phyloP scores from a whole-genome alignment of 2,888 invertebrate species.

The Fragum sueziense region DNA sequence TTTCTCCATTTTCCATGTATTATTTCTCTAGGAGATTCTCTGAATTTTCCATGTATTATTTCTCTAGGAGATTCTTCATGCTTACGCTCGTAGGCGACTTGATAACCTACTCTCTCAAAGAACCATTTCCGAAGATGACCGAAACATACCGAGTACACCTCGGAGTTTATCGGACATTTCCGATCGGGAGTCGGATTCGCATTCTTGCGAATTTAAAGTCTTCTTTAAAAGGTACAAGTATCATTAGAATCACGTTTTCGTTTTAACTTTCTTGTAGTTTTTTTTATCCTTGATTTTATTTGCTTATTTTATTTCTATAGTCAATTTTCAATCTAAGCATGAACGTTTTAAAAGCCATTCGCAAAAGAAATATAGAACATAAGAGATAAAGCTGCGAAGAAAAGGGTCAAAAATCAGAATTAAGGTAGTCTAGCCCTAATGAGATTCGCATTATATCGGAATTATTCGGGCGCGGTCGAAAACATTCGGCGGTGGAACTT shows the following conservation, averaged over 20 bases:
- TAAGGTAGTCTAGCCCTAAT: too few relatives aligned
- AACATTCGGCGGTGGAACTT: too few relatives aligned
- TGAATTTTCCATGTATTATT: background rate
- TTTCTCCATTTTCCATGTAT: too few relatives aligned
- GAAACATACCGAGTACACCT: slow-evolving; percentile 3
- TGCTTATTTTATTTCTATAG: too few relatives aligned
- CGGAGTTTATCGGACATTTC: slow-evolving; percentile 15
- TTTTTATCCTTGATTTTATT: background rate
- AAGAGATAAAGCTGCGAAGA: too few relatives aligned
- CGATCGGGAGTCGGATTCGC: background rate
- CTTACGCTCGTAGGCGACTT: slow-evolving; percentile 29
- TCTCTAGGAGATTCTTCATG: slow-evolving; percentile 14
- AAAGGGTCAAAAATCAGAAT: too few relatives aligned
- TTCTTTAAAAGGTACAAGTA: slow-evolving; percentile 8
- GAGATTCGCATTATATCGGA: too few relatives aligned
- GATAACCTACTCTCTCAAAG: slow-evolving; percentile 19
- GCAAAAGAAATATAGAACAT: too few relatives aligned
- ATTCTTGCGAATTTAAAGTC: background rate
- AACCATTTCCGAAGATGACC: background rate
- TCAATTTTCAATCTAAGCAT: too few relatives aligned
- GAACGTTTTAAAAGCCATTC: too few relatives aligned
- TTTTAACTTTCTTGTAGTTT: background rate
- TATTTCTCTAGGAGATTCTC: too few relatives aligned
- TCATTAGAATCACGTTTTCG: background rate
- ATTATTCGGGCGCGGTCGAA: too few relatives aligned